Evolutionary conservation across 2,888 invertebrate genomes (phyloP), one percentile per base, ranked within the genome.

Genomic region (Scaptomyza polygonia): DNA sequence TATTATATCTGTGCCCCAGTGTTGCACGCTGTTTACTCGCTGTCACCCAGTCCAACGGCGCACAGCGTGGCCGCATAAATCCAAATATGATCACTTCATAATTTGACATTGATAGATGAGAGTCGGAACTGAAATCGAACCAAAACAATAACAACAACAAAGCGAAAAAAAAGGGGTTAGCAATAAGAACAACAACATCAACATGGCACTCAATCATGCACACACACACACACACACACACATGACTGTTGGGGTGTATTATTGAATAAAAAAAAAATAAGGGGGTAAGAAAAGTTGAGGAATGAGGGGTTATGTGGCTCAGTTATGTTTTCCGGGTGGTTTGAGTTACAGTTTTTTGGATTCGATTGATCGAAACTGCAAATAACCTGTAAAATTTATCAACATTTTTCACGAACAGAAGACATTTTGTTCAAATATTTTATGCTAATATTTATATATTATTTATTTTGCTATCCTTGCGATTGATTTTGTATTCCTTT

Each of bases 31-130:
- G 14, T 12, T 8, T 21, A 14, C 21, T 2, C 0, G 5, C 42
- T 1, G 18, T 25, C 18, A 7, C 5, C 34, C n/a, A 21, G 1
- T 0, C 21, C 9, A 11, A 1, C 34, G 18, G 1, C 18, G 18
- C 16, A 29, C 32, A 63, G 63, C 62, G 62, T 64, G 54, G 64
- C 64, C 87, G 88, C 88, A 90, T 89, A 90, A 91, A 91, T 90
- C 90, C 90, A 88, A 90, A 91, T 91, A 91, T 91, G 91, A 91
- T 91, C 91, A 90, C 91, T 90, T 90, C 91, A 91, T 91, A 91
- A 91, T 91, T 89, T 91, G 91, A 91, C 91, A 89, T 91, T 91
- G 91, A 91, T 91, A 88, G 90, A 91, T 91, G 91, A 90, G 91
- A 90, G 90, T 89, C 47, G 65, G 65, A 53, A 73, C 69, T 58